Percentiles rank a stretch among this genome's conserved stretches.
Evolutionary conservation across 2,888 invertebrate species (phyloP).

Genomic region (Epinotia brunnichana): DNA sequence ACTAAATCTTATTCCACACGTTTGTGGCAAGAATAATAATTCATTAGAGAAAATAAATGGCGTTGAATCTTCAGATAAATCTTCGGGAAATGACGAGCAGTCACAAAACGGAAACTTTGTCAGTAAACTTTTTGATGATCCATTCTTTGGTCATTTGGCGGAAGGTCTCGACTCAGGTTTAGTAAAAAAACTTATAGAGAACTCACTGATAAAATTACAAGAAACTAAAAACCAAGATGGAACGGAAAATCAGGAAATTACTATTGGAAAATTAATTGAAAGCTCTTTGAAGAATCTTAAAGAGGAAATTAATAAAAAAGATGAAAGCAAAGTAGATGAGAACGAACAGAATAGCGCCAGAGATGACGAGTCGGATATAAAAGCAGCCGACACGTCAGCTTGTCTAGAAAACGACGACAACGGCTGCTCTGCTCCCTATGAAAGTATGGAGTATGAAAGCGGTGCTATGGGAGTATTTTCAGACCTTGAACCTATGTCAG

Average conservation of each 20-base stretch:
- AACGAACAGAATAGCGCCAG: conserved; percentile 59
- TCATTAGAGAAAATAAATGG: conserved; percentile 48
- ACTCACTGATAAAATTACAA: conserved; percentile 85
- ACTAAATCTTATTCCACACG: conserved; percentile 89
- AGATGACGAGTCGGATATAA: conserved; percentile 56
- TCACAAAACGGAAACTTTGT: conserved; percentile 78
- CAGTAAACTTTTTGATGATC: conserved; percentile 85
- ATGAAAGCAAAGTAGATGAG: conserved; percentile 52
- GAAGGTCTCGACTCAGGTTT: conserved; percentile 85
- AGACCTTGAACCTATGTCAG: conserved; percentile 85
- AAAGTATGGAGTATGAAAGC: conserved; percentile 88
- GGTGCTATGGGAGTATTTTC: conserved; percentile 81
- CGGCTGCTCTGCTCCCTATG: conserved; percentile 88
- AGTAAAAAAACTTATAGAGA: conserved; percentile 86
- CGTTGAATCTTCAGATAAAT: conserved; percentile 33
- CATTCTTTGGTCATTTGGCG: conserved; percentile 85
- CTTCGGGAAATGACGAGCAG: conserved; percentile 52
- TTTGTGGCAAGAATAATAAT: conserved; percentile 86
- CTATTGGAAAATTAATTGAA: conserved; percentile 81
- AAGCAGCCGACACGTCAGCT: conserved; percentile 57
- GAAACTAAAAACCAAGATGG: conserved; percentile 77
- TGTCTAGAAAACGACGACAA: conserved; percentile 77
- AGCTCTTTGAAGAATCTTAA: conserved; percentile 76
- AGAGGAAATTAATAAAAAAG: conserved; percentile 61
- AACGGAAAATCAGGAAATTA: conserved; percentile 74